Conservation (phyloP, 2,797 vertebrate genomes). For the Dallia pectoralis region DNA sequence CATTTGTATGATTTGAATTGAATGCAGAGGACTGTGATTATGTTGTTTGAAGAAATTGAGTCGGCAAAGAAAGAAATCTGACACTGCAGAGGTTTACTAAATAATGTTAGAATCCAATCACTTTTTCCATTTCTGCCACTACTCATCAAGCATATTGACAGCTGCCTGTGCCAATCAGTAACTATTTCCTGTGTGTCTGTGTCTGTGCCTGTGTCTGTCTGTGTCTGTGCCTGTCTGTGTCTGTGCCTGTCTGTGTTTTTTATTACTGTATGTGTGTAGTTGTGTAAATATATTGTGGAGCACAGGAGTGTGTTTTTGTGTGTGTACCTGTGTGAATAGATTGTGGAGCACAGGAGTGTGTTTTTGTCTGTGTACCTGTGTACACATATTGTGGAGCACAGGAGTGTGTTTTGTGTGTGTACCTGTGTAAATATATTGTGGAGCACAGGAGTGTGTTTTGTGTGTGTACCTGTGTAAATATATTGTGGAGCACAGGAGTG, state of each 20-base stretch:
- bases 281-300: too few species aligned
- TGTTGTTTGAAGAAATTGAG: slow-evolving; percentile 23
- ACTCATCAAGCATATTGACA: slow-evolving; percentile 58
- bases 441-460: slow-evolving; percentile 44
- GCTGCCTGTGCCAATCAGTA: slow-evolving; percentile 45
- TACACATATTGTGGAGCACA: slow-evolving; percentile 6
- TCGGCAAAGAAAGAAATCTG: slow-evolving; percentile 26
- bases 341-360: not conserved
- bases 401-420: too few species aligned
- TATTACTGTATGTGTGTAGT: too few species aligned
- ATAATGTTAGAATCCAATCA: slow-evolving; percentile 43
- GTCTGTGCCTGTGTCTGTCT: slow-evolving; percentile 14
- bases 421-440: too few species aligned
- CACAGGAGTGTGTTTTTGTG: not conserved
- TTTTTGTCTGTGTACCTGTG: not conserved
- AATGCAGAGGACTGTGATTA: not conserved
- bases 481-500: too few species aligned
- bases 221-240: not conserved
- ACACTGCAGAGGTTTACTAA: slow-evolving; percentile 36
- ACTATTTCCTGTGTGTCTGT: slow-evolving; percentile 30
- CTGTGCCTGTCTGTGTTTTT: not conserved
- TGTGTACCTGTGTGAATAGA: slow-evolving; percentile 4
- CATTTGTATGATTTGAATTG: not conserved
- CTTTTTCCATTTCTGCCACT: slow-evolving; percentile 52
- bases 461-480: not conserved